Evolutionary conservation across 2,888 invertebrate genomes (phyloP).

Genomic region (Drepanosiphum platanoidis): DNA sequence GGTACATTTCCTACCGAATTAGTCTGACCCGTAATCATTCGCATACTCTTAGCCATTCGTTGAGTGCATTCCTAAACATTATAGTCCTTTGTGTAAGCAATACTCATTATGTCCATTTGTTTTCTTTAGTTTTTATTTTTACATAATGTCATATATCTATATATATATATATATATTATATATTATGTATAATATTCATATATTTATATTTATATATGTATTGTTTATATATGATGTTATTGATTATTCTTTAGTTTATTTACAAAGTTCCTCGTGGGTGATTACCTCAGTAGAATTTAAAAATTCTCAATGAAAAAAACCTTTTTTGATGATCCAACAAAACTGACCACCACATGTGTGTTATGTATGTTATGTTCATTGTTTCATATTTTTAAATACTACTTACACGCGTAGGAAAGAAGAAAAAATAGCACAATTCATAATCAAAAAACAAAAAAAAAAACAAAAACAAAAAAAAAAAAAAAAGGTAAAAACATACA

Average conservation of each 20-base stretch:
- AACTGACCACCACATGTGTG: conserved; percentile 9
- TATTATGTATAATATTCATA: too few relatives aligned
- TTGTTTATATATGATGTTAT: conserved; percentile 37
- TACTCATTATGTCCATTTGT: conserved; percentile 49
- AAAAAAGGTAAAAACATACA: neutral
- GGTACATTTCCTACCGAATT: conserved; percentile 56
- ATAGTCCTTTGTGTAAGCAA: conserved; percentile 44
- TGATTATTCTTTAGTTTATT: conserved; percentile 51
- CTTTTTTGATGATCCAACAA: conserved; percentile 27
- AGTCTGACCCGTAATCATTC: conserved; percentile 53
- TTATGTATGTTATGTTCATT: conserved; percentile 21
- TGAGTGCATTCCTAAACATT: conserved; percentile 59
- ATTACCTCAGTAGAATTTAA: conserved; percentile 52
- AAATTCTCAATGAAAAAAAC: conserved; percentile 45
- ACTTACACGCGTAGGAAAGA: too few relatives aligned
- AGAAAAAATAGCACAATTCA: neutral
- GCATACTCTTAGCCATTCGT: conserved; percentile 51
- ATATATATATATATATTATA: conserved; percentile 17
- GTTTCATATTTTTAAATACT: conserved; percentile 39
- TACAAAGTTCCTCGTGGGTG: conserved; percentile 53
- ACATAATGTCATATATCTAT: neutral
- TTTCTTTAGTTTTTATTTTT: conserved; percentile 54
- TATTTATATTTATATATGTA: conserved; percentile 19
- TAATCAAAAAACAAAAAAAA: conserved; percentile 45
- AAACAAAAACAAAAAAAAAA: neutral